A percentile compares a stretch with the other conserved stretches of the same genome.
Evolutionary conservation across 2,888 invertebrate genomes (phyloP).

Genomic region (Perizoma flavofasciatum): DNA sequence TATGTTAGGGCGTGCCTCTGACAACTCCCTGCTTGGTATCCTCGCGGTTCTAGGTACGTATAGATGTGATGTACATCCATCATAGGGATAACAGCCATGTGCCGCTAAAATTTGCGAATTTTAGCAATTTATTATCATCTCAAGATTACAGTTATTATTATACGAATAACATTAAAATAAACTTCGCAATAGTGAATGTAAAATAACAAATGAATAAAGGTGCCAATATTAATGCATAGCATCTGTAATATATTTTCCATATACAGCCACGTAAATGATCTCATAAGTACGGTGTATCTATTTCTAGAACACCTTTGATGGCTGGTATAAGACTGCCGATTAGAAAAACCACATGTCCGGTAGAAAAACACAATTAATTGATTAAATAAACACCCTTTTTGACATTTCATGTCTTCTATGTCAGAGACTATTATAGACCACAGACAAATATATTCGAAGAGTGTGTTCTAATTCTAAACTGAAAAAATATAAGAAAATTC

Average conservation of each 20-base stretch:
- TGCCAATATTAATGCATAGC: conserved; percentile 18
- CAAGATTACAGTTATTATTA: neutral
- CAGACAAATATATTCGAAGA: conserved; percentile 8
- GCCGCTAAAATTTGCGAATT: neutral
- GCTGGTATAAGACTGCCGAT: conserved; percentile 8
- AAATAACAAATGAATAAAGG: conserved; percentile 14
- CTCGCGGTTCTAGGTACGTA: too few species aligned
- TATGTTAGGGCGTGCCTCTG: too few species aligned
- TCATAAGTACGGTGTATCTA: conserved; percentile 17
- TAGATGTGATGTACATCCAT: too few species aligned
- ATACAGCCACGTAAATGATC: conserved; percentile 26
- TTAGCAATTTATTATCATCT: conserved; percentile 1
- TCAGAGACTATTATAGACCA: conserved; percentile 14
- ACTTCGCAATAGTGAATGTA: conserved; percentile 2
- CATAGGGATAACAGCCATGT: neutral
- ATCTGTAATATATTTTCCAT: conserved; percentile 23
- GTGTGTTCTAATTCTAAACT: conserved; percentile 25
- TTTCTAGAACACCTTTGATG: conserved; percentile 31
- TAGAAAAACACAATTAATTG: conserved; percentile 16
- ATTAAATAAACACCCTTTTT: conserved; percentile 12
- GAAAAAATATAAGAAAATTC: conserved; percentile 9
- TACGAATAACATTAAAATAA: neutral
- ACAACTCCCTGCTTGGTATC: too few species aligned
- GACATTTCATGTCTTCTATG: conserved; percentile 17
- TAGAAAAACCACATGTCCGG: conserved; percentile 14